A percentile compares a stretch with the other conserved stretches of the same genome.
Evolutionary conservation across 2,113 vertebrate genomes (phyloP).

Genomic region (Romanogobio albipinnatus): DNA sequence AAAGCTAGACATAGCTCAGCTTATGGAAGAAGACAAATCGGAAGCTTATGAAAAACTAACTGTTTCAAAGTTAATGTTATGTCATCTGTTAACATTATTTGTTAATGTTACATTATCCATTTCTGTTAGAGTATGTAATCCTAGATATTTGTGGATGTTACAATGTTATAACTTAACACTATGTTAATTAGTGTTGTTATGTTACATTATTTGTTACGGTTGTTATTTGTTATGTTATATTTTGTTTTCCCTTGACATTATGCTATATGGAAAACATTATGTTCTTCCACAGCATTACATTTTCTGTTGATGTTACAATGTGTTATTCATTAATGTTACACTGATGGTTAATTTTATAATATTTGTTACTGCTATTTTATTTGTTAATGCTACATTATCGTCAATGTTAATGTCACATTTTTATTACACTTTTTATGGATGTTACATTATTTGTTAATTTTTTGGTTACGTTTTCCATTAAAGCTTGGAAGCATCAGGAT

Average conservation of each 20-base stretch:
- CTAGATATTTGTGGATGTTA: not conserved
- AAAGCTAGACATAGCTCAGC: conserved; percentile 62
- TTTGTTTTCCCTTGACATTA: not conserved
- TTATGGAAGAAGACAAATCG: conserved; percentile 22
- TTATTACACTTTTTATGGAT: too few species aligned
- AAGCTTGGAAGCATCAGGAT: too few species aligned
- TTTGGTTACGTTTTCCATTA: too few species aligned
- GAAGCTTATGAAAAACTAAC: not conserved
- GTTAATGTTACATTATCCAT: not conserved
- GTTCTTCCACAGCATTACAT: not conserved
- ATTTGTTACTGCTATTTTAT: too few species aligned
- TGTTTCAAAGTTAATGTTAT: not conserved
- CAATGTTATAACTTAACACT: not conserved
- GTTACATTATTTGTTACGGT: not conserved
- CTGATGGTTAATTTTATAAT: too few species aligned
- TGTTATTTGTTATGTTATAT: not conserved
- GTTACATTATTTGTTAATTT: too few species aligned
- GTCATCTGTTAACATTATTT: not conserved
- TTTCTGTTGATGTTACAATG: not conserved
- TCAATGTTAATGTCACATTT: too few species aligned
- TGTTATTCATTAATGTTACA: too few species aligned
- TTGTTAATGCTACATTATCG: too few species aligned
- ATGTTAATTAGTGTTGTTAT: not conserved
- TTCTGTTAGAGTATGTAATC: not conserved
- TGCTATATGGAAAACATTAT: not conserved